phyloP scores from a whole-genome alignment of 2,888 invertebrate species.

The Allolobophora icterica region DNA sequence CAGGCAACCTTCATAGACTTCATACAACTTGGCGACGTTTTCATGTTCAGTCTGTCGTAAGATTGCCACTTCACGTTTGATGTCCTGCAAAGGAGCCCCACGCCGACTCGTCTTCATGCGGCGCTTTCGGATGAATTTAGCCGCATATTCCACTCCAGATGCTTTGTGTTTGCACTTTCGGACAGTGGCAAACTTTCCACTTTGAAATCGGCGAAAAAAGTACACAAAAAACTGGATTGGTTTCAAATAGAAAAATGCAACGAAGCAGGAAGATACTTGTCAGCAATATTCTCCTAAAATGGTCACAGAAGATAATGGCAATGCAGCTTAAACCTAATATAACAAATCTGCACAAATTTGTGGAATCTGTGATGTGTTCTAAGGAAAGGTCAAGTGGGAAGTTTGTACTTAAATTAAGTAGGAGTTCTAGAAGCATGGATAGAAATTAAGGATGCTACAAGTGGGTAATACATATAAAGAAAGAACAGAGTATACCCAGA shows the following conservation, averaged over 20 bases:
- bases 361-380: too few relatives aligned
- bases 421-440: too few relatives aligned
- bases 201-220: constrained; percentile 53
- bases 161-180: constrained; percentile 69
- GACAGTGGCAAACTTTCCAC: constrained; percentile 75
- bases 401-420: too few relatives aligned
- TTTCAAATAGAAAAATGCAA: neutral
- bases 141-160: constrained; percentile 71
- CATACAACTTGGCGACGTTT: constrained; percentile 73
- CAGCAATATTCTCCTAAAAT: too few relatives aligned
- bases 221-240: neutral
- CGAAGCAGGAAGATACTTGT: too few relatives aligned
- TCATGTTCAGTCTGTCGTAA: constrained; percentile 71
- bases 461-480: too few relatives aligned
- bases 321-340: too few relatives aligned
- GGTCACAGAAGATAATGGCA: too few relatives aligned
- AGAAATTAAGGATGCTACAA: too few relatives aligned
- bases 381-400: too few relatives aligned
- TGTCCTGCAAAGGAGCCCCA: constrained; percentile 63
- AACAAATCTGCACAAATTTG: too few relatives aligned
- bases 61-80: constrained; percentile 71
- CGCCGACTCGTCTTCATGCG: constrained; percentile 68
- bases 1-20: constrained; percentile 68
- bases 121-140: constrained; percentile 73
- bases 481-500: too few relatives aligned